Percentiles rank a stretch among this genome's conserved stretches.
These are phyloP conservation scores for Drosophila mayri DNA, from an alignment of 1,140 invertebrate genomes.

Conservation along the genomic window DNA sequence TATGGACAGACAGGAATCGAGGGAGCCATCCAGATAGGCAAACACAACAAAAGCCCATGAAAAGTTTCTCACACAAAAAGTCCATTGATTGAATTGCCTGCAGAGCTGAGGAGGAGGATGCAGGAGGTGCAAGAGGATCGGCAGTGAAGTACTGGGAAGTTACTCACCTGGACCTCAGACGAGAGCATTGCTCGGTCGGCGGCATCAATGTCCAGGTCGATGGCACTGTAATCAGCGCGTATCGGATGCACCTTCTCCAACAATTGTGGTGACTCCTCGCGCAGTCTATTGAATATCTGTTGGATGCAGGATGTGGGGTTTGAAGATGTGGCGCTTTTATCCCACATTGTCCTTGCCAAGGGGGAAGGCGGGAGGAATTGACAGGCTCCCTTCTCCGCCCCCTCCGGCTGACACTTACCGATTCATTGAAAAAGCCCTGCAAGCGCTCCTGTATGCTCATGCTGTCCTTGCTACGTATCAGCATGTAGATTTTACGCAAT, in stretches of 20 bases:
- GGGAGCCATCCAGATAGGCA: conserved; percentile 64
- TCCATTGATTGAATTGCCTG: conserved; percentile 80
- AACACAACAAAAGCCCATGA: conserved; percentile 47
- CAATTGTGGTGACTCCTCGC: conserved; percentile 86
- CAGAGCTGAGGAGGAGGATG: conserved; percentile 31
- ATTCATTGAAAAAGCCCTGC: conserved; percentile 88
- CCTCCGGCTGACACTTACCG: conserved; percentile 85
- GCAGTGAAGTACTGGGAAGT: conserved; percentile 12
- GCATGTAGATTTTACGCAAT: conserved; percentile 90
- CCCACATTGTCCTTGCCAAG: conserved; percentile 45
- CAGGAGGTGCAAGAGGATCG: not conserved
- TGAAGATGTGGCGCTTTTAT: conserved; percentile 13
- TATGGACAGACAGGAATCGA: conserved; percentile 29
- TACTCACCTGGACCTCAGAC: conserved; percentile 83
- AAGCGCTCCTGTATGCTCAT: conserved; percentile 89
- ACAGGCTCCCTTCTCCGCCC: conserved; percentile 18
- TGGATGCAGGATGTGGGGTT: conserved; percentile 8
- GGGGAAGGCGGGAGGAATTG: conserved; percentile 7
- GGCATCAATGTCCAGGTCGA: conserved; percentile 90
- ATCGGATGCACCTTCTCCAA: conserved; percentile 92
- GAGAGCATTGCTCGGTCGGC: conserved; percentile 77
- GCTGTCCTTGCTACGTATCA: conserved; percentile 92
- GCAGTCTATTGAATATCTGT: conserved; percentile 90
- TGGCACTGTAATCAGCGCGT: conserved; percentile 92
- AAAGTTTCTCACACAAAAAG: conserved; percentile 62